Evolutionary conservation across 64 coral and sea anemone genomes (phyloP).

Genomic region (Cladopsammia gracilis): DNA sequence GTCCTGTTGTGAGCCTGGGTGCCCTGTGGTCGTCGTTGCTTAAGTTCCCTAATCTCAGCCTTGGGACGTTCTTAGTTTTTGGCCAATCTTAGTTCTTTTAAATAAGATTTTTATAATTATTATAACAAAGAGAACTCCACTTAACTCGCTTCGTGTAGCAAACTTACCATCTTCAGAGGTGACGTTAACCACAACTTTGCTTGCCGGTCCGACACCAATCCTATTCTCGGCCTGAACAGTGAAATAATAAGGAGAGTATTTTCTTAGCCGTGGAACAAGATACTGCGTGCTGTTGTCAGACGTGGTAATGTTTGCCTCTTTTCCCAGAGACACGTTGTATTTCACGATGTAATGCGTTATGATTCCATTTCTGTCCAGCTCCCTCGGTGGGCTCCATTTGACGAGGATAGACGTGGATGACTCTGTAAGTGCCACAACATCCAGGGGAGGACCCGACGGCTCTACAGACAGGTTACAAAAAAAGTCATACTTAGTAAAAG

Average conservation of each 20-base stretch:
- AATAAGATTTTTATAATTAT: no score
- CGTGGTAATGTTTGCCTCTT: conserved; percentile 35
- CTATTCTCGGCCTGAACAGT: conserved; percentile 66
- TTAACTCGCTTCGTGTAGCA: no score
- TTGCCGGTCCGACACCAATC: conserved; percentile 67
- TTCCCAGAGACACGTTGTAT: conserved; percentile 39
- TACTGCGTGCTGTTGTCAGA: conserved; percentile 35
- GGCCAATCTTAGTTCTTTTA: no score
- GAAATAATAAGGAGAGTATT: conserved; percentile 80
- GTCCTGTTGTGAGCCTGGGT: no score
- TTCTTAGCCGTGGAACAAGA: conserved; percentile 37
- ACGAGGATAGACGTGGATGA: conserved; percentile 72
- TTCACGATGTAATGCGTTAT: conserved; percentile 69
- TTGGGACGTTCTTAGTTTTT: no score
- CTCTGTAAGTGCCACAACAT: conserved; percentile 39
- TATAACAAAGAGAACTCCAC: no score
- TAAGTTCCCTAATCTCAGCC: no score
- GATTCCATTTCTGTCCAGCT: conserved; percentile 61
- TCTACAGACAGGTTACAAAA: conserved; percentile 3
- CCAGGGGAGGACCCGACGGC: conserved; percentile 69
- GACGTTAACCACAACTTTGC: conserved; percentile 26
- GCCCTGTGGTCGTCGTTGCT: no score
- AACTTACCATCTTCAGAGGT: conserved; percentile 81
- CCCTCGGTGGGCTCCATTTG: conserved; percentile 61
- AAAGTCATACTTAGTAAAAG: neutral